Conservation (phyloP, 2,113 vertebrate species). For the Rana temporaria region DNA sequence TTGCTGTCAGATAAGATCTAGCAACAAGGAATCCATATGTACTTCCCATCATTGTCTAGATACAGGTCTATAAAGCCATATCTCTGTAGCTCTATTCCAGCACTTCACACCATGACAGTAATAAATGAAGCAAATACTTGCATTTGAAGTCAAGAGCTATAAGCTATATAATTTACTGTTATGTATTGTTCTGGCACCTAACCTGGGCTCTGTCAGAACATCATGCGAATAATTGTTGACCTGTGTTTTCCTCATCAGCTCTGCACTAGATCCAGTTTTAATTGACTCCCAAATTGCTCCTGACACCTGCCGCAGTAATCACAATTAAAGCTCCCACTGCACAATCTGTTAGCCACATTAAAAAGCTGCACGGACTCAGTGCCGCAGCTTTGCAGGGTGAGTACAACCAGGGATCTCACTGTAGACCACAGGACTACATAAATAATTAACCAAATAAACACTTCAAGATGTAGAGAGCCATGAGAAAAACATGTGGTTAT, state of each 20-base stretch:
- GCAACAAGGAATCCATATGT: background rate
- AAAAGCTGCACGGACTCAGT: slow-evolving; percentile 14
- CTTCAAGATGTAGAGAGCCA: slow-evolving; percentile 55
- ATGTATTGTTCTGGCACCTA: slow-evolving; percentile 32
- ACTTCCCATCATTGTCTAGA: slow-evolving; percentile 2
- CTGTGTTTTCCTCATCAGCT: slow-evolving; percentile 51
- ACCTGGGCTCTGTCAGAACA: slow-evolving; percentile 31
- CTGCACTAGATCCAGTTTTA: slow-evolving; percentile 37
- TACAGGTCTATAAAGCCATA: background rate
- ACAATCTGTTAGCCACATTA: slow-evolving; percentile 52
- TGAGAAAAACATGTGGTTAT: slow-evolving; percentile 53
- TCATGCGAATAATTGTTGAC: slow-evolving; percentile 37
- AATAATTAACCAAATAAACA: slow-evolving; percentile 56
- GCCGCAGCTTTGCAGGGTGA: slow-evolving; percentile 54
- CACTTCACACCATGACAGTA: slow-evolving; percentile 7
- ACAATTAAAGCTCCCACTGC: slow-evolving; percentile 44
- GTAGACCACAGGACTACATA: slow-evolving; percentile 46
- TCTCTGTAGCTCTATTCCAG: background rate
- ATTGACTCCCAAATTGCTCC: slow-evolving; percentile 39
- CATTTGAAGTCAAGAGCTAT: background rate
- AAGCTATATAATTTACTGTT: slow-evolving; percentile 16
- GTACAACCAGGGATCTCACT: slow-evolving; percentile 45
- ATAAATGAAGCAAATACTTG: background rate
- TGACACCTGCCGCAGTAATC: slow-evolving; percentile 51
- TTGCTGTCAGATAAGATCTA: no score